phyloP scores from a whole-genome alignment of 1,140 invertebrate genomes.

The Diachasma alloeum region DNA sequence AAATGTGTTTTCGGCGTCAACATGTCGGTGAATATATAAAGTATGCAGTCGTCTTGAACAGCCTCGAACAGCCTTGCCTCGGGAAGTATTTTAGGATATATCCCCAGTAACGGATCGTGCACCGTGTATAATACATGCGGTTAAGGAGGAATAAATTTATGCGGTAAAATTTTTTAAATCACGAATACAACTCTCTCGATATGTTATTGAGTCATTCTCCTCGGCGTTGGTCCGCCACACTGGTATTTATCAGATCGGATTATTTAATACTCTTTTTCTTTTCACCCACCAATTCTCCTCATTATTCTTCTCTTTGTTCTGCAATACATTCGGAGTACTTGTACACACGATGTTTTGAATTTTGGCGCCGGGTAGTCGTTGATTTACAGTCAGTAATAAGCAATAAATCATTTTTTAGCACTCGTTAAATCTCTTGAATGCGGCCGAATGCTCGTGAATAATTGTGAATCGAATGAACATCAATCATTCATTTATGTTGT shows the following conservation, averaged over 20 bases:
- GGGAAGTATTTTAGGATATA: slow-evolving; percentile 1
- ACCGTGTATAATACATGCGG: not conserved
- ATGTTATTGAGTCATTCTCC: slow-evolving; percentile 26
- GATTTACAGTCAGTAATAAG: not conserved
- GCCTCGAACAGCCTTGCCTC: slow-evolving; percentile 10
- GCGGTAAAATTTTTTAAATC: slow-evolving; percentile 1
- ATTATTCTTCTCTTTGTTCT: not conserved
- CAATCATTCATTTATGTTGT: not conserved
- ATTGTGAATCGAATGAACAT: not conserved
- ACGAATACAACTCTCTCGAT: slow-evolving; percentile 12
- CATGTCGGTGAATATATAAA: slow-evolving; percentile 4
- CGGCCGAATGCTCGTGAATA: not conserved
- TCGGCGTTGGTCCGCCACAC: not conserved
- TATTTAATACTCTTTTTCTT: slow-evolving; percentile 9
- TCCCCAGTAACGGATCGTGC: not conserved
- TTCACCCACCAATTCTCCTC: not conserved
- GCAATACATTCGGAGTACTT: not conserved
- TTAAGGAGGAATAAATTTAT: slow-evolving; percentile 17
- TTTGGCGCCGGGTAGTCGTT: not conserved
- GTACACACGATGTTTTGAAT: not conserved
- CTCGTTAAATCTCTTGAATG: not conserved
- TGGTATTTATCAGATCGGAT: slow-evolving; percentile 17
- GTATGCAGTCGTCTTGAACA: slow-evolving; percentile 14
- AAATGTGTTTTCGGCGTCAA: not conserved
- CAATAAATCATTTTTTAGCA: not conserved